Base-by-base conservation (phyloP, 2,797 vertebrate genomes). In the Enteromius paludinosus region DNA sequence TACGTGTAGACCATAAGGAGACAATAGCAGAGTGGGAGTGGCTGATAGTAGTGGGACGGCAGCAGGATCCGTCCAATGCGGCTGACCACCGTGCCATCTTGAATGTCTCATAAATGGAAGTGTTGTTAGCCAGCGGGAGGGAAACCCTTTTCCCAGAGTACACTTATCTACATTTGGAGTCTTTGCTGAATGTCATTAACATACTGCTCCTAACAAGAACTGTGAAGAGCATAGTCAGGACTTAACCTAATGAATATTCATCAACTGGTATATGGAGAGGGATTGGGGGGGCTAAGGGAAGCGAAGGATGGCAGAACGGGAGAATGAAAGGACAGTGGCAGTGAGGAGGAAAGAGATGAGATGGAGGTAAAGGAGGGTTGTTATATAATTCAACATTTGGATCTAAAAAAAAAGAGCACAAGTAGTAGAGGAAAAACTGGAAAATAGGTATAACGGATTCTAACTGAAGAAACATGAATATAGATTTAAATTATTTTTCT, bases 141-240 rank as follows among this genome's bases (percentile, higher is more conserved):
- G 25, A 38, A 75, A 87, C 90, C 85, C 78, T 71, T 87, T 90
- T 88, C 88, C 85, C 87, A 91, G 90, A 92, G 90, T 90, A 86
- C 90, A 90, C 90, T 89, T 85, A 89, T 68, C 33, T 80, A 68
- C 87, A 87, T 90, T 89, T 91, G 79, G 87, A 89, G 91, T 83
- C 86, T 88, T 87, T 85, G 61, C 45, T 59, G 72, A 84, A 80
- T 79, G 52, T 49, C 83, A 84, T 84, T 80, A 80, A 35, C 33
- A 56, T 33, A 64, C 68, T 43, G 61, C 61, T 96, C 91, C 95
- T 95, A 91, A 96, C 96, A 79, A 96, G 94, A 86, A 95, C 90
- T 88, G 95, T 94, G 94, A 73, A 95, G 93, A 86, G 95, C 91
- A 83, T 94, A 96, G 89, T 95, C 93, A 38, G 95, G 95, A 94